Conservation (phyloP, 2,888 invertebrate genomes). For the Spisula subtruncata region DNA sequence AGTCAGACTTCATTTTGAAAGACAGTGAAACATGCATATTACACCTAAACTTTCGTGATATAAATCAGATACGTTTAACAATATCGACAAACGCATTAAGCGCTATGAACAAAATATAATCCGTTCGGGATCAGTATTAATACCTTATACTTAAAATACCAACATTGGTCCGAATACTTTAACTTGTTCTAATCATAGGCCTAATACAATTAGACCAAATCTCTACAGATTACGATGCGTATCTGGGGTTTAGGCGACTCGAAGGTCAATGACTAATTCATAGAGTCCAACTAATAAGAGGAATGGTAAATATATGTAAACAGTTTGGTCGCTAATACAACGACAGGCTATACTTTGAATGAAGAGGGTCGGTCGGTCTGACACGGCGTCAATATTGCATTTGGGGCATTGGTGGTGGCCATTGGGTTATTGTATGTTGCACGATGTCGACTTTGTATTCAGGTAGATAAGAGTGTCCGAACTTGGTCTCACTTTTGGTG, state of each 20-base stretch:
- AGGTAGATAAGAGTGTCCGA: conserved; percentile 81
- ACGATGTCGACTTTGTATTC: conserved; percentile 78
- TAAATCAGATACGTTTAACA: not conserved
- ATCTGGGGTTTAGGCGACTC: not conserved
- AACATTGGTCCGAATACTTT: not conserved
- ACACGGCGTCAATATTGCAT: no score
- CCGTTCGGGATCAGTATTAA: not conserved
- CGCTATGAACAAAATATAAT: not conserved
- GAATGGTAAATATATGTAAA: not conserved
- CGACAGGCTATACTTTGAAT: no score
- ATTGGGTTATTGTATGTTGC: conserved; percentile 76
- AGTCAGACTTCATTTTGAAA: no score
- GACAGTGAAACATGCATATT: no score
- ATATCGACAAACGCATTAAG: not conserved
- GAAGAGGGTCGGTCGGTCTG: no score
- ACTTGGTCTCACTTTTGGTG: conserved; percentile 77
- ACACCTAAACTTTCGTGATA: no score
- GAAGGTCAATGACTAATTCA: not conserved
- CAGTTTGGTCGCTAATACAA: no score
- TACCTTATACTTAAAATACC: not conserved
- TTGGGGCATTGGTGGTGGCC: no score
- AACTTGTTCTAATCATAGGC: not conserved
- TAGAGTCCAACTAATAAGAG: not conserved
- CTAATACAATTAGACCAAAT: not conserved
- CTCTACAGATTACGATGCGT: conserved; percentile 10